Base-by-base conservation (phyloP, 2,888 invertebrate genomes). In the Himalopsyche japonica region DNA sequence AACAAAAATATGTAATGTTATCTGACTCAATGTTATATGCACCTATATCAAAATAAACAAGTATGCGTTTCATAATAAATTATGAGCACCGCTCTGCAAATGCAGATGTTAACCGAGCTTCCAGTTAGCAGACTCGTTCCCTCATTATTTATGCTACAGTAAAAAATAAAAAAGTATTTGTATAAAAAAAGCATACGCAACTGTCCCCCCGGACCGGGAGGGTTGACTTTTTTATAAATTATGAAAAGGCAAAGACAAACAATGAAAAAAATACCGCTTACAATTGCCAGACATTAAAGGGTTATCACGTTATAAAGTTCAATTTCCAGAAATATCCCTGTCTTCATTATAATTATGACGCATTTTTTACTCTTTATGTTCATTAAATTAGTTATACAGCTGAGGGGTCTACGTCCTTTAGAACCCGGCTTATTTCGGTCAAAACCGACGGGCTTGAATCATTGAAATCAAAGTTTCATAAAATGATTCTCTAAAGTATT, bases 81-180 rank as follows among this genome's bases (percentile, higher is more conserved):
- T 82, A 82, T 82, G 18, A 79, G 32, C 48, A 20, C 4, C 18
- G 20, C 77, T 57, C n/a, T 7, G 8, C 47, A 82, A 84, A 86
- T 86, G 86, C 86, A 84, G 86, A 86, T 86, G 86, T 86, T 76
- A 79, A 57, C 48, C 76, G 64, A 49, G 80, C 27, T 34, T 49
- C 77, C 80, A 84, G 84, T 86, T 86, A 85, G 85, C 86, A 49
- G 70, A 85, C 83, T 80, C 83, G 86, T 85, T 79, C 85, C 85
- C 83, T 85, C 80, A 85, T 86, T 86, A 86, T 85, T 85, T 85
- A 83, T 80, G 47, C 82, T 37, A 47, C 43, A 27, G 15, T 32
- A 82, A 81, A 84, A 83, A 84, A 32, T 76, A 64, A 80, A 84
- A 81, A 79, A 70, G 81, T 47, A n/a, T 49, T 37, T 37, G 78